Percentiles rank a stretch among this genome's conserved stretches.
phyloP scores from a whole-genome alignment of 2,888 invertebrate species.

The Imbricaverruca yamaguchii region DNA sequence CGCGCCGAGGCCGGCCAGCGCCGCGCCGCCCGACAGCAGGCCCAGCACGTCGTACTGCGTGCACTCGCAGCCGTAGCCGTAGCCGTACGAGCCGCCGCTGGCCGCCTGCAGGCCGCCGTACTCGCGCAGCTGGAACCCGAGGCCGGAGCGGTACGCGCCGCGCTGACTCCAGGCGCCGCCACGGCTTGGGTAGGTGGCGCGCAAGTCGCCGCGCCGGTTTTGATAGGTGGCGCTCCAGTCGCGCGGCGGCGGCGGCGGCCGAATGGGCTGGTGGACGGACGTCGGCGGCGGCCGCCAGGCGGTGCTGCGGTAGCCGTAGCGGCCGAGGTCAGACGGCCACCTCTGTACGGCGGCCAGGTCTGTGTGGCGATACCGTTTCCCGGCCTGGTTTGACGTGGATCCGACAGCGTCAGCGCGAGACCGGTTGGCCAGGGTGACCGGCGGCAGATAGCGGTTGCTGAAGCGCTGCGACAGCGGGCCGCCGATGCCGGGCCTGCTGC shows the following conservation, averaged over 20 bases:
- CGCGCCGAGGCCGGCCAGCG: neutral
- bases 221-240: neutral
- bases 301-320: too few species aligned
- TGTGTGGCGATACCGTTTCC: too few species aligned
- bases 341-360: too few species aligned
- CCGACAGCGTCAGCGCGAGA: too few species aligned
- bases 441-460: too few species aligned
- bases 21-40: neutral
- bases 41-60: conserved; percentile 6
- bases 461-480: too few species aligned
- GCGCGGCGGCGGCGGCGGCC: neutral
- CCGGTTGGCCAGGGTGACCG: too few species aligned
- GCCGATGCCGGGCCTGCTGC: too few species aligned
- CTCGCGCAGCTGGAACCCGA: neutral
- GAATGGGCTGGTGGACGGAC: too few species aligned
- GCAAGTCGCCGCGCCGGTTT: neutral
- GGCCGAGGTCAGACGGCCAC: too few species aligned
- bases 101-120: neutral
- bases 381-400: too few species aligned
- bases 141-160: neutral
- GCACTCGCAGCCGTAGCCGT: neutral
- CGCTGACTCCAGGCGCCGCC: neutral
- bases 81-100: neutral
- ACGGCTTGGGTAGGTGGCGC: neutral
- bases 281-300: too few species aligned